These are phyloP conservation scores for Odontocerum albicorne DNA, from an alignment of 2,888 invertebrate species.

Conservation along the genomic window DNA sequence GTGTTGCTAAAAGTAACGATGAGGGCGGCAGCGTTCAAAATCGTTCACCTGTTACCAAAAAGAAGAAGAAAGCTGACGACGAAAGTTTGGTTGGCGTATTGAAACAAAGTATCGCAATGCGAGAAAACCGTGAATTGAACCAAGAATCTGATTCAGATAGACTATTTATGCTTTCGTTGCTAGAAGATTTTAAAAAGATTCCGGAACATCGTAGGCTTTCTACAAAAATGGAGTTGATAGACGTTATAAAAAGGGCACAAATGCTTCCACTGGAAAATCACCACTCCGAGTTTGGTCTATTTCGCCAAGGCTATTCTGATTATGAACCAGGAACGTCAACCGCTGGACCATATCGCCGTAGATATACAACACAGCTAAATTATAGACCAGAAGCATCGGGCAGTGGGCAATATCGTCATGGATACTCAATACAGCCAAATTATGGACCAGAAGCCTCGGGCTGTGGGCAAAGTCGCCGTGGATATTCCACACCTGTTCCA, in stretches of 20 bases:
- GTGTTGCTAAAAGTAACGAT: too few species aligned
- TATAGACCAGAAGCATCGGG: too few species aligned
- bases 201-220: too few species aligned
- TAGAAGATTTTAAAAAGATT: conserved; percentile 3
- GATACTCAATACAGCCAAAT: too few species aligned
- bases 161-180: neutral
- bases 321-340: too few species aligned
- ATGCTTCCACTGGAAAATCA: neutral
- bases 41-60: conserved; percentile 1
- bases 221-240: too few species aligned
- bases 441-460: too few species aligned
- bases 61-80: neutral
- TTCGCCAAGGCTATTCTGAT: too few species aligned
- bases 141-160: neutral
- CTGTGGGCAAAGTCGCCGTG: conserved; percentile 1
- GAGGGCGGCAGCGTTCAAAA: neutral
- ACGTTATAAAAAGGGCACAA: conserved; percentile 1
- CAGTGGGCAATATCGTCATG: too few species aligned
- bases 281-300: neutral
- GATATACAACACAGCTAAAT: neutral
- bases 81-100: neutral
- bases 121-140: neutral
- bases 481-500: too few species aligned
- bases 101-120: neutral
- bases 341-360: conserved; percentile 1